Evolutionary conservation across 30 jellyfish, hydroid and myxozoan genomes (phyloP), one percentile per base, ranked within the genome.

Genomic region (Pelagia noctiluca): DNA sequence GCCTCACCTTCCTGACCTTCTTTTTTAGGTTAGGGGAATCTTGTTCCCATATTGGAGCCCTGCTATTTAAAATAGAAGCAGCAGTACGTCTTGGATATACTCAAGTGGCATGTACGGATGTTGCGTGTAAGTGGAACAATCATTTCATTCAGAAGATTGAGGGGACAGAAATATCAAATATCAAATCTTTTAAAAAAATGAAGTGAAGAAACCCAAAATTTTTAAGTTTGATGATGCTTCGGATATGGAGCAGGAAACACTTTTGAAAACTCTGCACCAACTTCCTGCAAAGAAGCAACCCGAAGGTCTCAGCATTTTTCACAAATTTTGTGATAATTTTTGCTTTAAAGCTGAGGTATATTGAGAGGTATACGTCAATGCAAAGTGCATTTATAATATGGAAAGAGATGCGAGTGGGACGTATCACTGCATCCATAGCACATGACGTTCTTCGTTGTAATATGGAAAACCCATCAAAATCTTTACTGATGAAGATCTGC

Each of bases 1-100:
- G n/a, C n/a, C n/a, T n/a, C n/a, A n/a, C n/a, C n/a, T n/a, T n/a
- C n/a, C n/a, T n/a, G n/a, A n/a, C n/a, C 57, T 42, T 47, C 16
- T 37, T 21, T n/a, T 35, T 11, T 47, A 79, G 92, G 54, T 31
- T 74, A n/a, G 95, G 95, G 8, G 95, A 85, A 74, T 74, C 95
- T 19, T 85, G 95, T 68, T 85, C 91, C 25, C 85, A 85, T 63
- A 85, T 76, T 75, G 92, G 92, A 76, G 95, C 85, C 29, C 76
- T 85, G 13, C 42, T 84, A 30, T 84, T 84, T 35, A 79, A 79
- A 50, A 79, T 79, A 32, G 85, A 62, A 50, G 90, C 90, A 60
- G 90, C 90, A 31, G 78, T 49, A 3, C 54, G 85, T 2, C 74
- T 79, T 16, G 90, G 90, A n/a, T 79, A 79, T 33, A 79, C 90